These are phyloP conservation scores for Semicossyphus pulcher DNA, from an alignment of 2,113 vertebrate species.

Conservation along the genomic window DNA sequence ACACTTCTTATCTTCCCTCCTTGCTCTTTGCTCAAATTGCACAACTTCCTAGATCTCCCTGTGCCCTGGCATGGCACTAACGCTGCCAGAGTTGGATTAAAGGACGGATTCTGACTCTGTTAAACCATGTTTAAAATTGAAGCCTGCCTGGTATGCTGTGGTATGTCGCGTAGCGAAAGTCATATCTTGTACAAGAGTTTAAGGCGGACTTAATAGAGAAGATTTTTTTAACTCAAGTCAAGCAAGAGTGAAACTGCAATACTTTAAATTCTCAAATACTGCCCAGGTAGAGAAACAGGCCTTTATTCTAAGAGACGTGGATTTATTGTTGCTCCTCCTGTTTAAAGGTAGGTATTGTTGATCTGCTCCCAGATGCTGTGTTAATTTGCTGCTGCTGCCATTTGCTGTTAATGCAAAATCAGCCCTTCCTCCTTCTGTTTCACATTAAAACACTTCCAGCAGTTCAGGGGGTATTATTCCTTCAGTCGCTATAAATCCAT, in stretches of 20 bases:
- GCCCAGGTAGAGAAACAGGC: neutral
- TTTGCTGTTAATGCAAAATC: conserved; percentile 36
- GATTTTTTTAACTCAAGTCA: neutral
- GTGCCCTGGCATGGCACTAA: conserved; percentile 22
- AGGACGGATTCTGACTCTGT: conserved; percentile 14
- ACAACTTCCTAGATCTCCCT: conserved; percentile 29
- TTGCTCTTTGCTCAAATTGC: conserved; percentile 43
- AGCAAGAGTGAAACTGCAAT: neutral
- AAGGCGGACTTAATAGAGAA: neutral
- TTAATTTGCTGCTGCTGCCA: conserved; percentile 33
- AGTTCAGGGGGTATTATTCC: conserved; percentile 4
- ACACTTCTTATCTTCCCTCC: conserved; percentile 40
- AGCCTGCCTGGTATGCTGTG: neutral
- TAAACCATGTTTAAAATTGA: conserved; percentile 52
- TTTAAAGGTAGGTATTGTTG: conserved; percentile 13
- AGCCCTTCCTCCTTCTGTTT: conserved; percentile 45
- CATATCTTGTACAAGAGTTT: conserved; percentile 9
- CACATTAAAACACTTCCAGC: conserved; percentile 38
- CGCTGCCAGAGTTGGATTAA: conserved; percentile 33
- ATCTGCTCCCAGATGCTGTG: conserved; percentile 19
- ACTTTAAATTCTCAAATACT: neutral
- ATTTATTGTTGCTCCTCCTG: neutral
- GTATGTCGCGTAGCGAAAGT: conserved; percentile 20
- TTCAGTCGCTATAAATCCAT: neutral
- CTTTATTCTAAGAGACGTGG: neutral